Base-by-base conservation (phyloP, 2,888 invertebrate species). In the Apocheima hispidaria region DNA sequence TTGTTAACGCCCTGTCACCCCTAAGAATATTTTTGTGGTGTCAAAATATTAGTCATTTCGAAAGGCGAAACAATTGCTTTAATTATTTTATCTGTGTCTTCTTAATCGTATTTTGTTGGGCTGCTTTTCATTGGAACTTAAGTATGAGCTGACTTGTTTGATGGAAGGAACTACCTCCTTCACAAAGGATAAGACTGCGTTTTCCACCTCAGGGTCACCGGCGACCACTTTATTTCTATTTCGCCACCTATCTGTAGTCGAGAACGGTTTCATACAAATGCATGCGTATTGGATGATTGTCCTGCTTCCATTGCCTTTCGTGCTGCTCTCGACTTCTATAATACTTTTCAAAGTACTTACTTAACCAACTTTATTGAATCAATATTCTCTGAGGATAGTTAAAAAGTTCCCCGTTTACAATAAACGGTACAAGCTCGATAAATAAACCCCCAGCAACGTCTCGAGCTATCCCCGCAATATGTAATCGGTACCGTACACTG, bases 401-500 rank as follows among this genome's bases (percentile, higher is more conserved):
- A 20, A 46, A 44, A 60, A 43, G 28, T 12, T 43, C 9, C 10
- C 36, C 10, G 50, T 30, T 50, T 14, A n/a, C n/a, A n/a, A n/a
- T 50, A 60, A 49, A 38, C 33, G 41, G 66, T 62, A 63, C 64
- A 63, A 54, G n/a, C 44, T 21, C 43, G 35, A 50, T 41, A 57
- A 64, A 56, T 56, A 43, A 50, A 51, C 44, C 52, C 48, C 41
- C 36, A 46, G 33, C 35, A 20, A 30, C 33, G 44, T 63, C 49
- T 49, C 49, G 53, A 61, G 63, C 60, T 49, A 60, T 63, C 59
- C 55, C 51, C 56, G 65, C 69, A 67, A 65, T 66, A 69, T 63
- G 57, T 66, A 75, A 77, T 78, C 72, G 75, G 69, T 68, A 70
- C 70, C 63, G 71, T 65, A 76, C 74, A 79, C 76, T 83, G 80